A percentile compares a stretch with the other conserved stretches of the same genome.
Conservation (phyloP, 2,113 vertebrate species). For the Pomatostomus ruficeps region DNA sequence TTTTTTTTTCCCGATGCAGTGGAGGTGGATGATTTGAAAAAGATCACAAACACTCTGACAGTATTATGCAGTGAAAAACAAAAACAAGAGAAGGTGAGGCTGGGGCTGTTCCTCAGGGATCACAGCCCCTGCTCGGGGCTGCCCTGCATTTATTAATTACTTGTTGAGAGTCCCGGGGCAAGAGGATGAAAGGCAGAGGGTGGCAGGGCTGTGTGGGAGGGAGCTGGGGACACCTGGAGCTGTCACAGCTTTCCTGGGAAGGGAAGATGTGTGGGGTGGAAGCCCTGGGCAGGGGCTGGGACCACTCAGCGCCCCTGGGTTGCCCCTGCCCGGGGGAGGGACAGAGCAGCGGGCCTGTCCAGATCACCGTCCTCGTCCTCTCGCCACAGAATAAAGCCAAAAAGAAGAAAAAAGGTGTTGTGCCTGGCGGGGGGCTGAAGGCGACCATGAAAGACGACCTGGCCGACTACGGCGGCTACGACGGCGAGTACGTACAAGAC, state of each 20-base stretch:
- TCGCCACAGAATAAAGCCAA: slow-evolving; percentile 88
- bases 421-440: slow-evolving; percentile 91
- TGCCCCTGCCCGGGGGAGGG: too few relatives aligned
- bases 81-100: slow-evolving; percentile 95
- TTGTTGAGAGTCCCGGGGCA: not conserved
- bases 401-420: slow-evolving; percentile 94
- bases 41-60: slow-evolving; percentile 91
- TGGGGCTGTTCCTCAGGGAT: not conserved
- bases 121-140: not conserved
- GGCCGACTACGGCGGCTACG: slow-evolving; percentile 86
- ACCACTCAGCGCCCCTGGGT: not conserved
- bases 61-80: slow-evolving; percentile 97
- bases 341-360: not conserved
- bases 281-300: not conserved
- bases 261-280: not conserved
- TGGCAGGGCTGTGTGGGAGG: not conserved
- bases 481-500: slow-evolving; percentile 90
- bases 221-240: not conserved
- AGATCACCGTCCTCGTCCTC: not conserved
- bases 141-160: not conserved
- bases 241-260: not conserved
- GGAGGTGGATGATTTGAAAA: slow-evolving; percentile 98
- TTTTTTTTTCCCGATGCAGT: slow-evolving; percentile 65
- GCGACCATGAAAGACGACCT: slow-evolving; percentile 92
- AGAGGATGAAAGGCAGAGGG: accelerated